Conservation (phyloP, 2,888 invertebrate species). For the Spilosoma lubricipeda region DNA sequence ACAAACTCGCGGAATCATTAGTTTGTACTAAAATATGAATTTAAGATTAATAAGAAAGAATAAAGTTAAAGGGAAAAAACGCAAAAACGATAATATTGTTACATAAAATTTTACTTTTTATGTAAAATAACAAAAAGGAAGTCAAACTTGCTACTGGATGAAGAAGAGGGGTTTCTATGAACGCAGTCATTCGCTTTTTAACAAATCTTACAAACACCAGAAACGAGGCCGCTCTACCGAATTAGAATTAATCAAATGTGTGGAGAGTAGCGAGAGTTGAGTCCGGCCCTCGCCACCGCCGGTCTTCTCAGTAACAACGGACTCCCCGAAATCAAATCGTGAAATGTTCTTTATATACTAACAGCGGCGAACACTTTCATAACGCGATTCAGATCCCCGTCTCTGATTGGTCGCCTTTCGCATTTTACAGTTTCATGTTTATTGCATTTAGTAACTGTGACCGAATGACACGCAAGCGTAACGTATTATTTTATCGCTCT, state of each 20-base stretch:
- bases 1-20: no score
- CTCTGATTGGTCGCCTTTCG: slow-evolving; percentile 59
- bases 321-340: slow-evolving; percentile 78
- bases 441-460: neutral
- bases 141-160: slow-evolving; percentile 81
- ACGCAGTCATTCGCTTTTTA: slow-evolving; percentile 55
- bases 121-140: slow-evolving; percentile 67
- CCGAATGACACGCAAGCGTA: neutral
- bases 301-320: slow-evolving; percentile 83
- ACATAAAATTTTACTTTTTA: neutral
- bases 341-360: slow-evolving; percentile 47
- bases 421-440: slow-evolving; percentile 48
- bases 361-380: slow-evolving; percentile 55
- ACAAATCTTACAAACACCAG: slow-evolving; percentile 61
- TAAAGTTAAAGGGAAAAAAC: neutral
- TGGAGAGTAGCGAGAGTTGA: slow-evolving; percentile 74
- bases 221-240: slow-evolving; percentile 77
- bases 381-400: slow-evolving; percentile 62
- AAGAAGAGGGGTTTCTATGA: slow-evolving; percentile 77
- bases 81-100: no score
- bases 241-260: slow-evolving; percentile 67
- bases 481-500: neutral
- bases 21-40: no score
- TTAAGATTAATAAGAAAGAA: no score
- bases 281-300: slow-evolving; percentile 82